Evolutionary conservation across 2,797 vertebrate species (phyloP), one percentile per base, ranked within the genome.

Genomic region (Lacerta bilineata): DNA sequence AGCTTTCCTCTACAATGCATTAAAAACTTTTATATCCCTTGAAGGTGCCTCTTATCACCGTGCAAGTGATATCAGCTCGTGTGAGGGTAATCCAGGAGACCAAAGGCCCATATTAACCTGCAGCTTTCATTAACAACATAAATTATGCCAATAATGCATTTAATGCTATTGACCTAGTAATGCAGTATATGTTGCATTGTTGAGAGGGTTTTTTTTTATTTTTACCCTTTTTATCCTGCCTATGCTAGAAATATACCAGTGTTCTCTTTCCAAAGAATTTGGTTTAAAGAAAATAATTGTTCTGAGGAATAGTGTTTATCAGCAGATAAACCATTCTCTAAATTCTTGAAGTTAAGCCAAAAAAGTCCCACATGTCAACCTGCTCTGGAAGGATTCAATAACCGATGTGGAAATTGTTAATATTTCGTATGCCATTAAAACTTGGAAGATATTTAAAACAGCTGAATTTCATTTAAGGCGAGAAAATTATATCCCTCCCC

Each of bases 301-400:
- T 93, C 72, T 90, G 91, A 90, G 91, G 80, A 92, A 92, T 87
- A 83, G 81, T 0, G 10, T 88, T 72, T 79, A 18, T 77, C 18
- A 84, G 36, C 74, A 78, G 80, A 69, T 23, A 69, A 68, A 64
- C 29, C 66, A 84, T 66, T 92, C 59, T 85, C 46, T 71, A 90
- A 78, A 88, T 90, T 41, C 59, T 74, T 88, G 83, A 80, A 79
- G 55, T 72, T 59, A 43, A 41, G 59, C 13, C 79, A 91, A 43
- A 81, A 81, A 13, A 61, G 15, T 76, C 36, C 25, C 59, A 61
- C 33, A 11, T 36, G 33, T 71, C 29, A 74, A 84, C 3, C 18
- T 61, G 17, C 3, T 25, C 74, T 81, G 9, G 7, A 91, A 29
- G 7, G 72, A 88, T 79, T 89, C 88, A 8, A 8, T 80, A 36